Evolutionary conservation across 2,888 invertebrate species (phyloP).

Genomic region (Cepaea hortensis): DNA sequence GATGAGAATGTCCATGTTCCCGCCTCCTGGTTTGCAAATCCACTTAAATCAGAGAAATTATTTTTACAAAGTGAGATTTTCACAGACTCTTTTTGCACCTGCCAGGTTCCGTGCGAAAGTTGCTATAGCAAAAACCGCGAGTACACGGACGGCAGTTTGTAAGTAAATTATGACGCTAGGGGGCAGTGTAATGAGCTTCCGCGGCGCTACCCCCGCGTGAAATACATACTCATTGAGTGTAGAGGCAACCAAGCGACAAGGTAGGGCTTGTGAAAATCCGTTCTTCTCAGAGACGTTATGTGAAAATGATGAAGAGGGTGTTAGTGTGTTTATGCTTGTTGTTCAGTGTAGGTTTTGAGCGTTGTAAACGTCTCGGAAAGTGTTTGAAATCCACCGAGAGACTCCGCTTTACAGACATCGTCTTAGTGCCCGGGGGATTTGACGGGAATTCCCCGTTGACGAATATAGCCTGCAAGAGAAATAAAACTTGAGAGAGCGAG

Average conservation of each 20-base stretch:
- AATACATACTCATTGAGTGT: slow-evolving; percentile 26
- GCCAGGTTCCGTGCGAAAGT: slow-evolving; percentile 23
- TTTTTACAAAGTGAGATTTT: slow-evolving; percentile 30
- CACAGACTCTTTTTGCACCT: slow-evolving; percentile 19
- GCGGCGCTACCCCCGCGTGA: neutral
- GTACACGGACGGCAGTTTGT: slow-evolving; percentile 14
- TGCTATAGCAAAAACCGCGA: neutral
- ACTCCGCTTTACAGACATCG: neutral
- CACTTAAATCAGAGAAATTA: slow-evolving; percentile 16
- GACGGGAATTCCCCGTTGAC: slow-evolving; percentile 24
- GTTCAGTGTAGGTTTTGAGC: slow-evolving; percentile 29
- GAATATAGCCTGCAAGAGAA: slow-evolving; percentile 25
- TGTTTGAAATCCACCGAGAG: slow-evolving; percentile 18
- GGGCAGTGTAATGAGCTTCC: slow-evolving; percentile 36
- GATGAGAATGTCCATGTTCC: neutral
- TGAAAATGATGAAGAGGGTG: slow-evolving; percentile 41
- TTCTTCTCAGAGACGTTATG: slow-evolving; percentile 28
- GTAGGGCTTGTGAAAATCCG: slow-evolving; percentile 27
- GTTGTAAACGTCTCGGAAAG: slow-evolving; percentile 20
- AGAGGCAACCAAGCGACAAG: slow-evolving; percentile 26
- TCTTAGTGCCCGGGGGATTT: slow-evolving; percentile 2
- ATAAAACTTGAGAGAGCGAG: neutral
- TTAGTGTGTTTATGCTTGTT: slow-evolving; percentile 32
- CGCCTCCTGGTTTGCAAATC: slow-evolving; percentile 5
- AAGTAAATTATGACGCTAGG: slow-evolving; percentile 35